Evolutionary conservation across 2,888 invertebrate species (phyloP), one percentile per base, ranked within the genome.

Genomic region (Parnassius smintheus): DNA sequence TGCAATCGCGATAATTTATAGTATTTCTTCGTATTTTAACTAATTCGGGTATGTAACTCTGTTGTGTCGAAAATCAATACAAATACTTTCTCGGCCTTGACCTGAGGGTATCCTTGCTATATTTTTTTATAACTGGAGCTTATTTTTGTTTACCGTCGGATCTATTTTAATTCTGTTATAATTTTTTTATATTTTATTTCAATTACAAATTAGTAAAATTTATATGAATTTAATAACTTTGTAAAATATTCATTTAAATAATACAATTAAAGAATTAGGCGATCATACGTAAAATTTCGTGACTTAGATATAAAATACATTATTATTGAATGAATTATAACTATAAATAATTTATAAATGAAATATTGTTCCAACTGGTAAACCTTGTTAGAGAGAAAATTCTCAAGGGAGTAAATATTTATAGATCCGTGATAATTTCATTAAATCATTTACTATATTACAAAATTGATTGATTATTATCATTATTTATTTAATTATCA

Each of bases 61-160:
- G 82, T 86, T 86, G 84, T 82, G 81, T 77, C 74, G 80, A 91
- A 89, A 91, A 92, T 92, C 92, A 91, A 92, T 92, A 92, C 89
- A 91, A 91, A 91, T 85, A 89, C 78, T 83, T 83, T 79, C 73
- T 78, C 88, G 91, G 89, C 91, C 92, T 92, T 92, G 92, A 91
- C 91, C 89, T 68, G 71, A 65, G 70, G 53, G 49, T 70, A 74
- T 70, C 71, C 70, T 62, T 62, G 45, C 54, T 51, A 64, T 66
- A 65, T 66, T 68, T 65, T 67, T 50, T 56, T 35, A 54, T 18
- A 54, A 63, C 18, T 56, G 35, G 22, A 10, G n/a, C 48, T 49
- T 57, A 44, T 63, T 48, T 64, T 63, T 62, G 57, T 62, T 56
- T 64, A 64, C 50, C 44, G 44, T 2, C 51, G 12, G 41, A 4